Base-by-base conservation (phyloP, 1,140 invertebrate species). In the Dendrolimus kikuchii region DNA sequence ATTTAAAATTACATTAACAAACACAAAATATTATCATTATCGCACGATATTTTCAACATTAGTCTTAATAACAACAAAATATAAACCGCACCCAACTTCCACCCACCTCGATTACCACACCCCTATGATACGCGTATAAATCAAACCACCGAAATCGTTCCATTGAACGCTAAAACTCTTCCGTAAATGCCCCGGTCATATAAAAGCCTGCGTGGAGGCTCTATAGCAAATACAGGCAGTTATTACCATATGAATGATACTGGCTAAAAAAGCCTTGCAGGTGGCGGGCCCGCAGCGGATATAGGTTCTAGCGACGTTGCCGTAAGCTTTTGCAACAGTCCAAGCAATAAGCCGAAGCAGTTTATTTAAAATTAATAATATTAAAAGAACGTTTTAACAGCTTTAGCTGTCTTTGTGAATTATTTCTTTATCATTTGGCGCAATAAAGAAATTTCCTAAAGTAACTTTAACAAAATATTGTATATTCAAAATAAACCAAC, bases 191-290 rank as follows among this genome's bases (percentile, higher is more conserved):
- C 67, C 70, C 64, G 62, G 53, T 52, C 51, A 55, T 53, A 64
- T 68, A 59, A 65, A 51, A 49, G 49, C 58, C 52, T 60, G 60
- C 68, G 61, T 68, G 64, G 48, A 59, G 55, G 46, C 64, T 63
- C 71, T 62, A 68, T 64, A 66, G 74, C 59, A 72, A 79, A 75
- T 75, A 67, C 72, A 74, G 65, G 57, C 49, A 49, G 9, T 64
- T 64, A 81, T 81, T 81, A 78, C 60, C 78, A 81, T 81, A 77
- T 81, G 78, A 81, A 81, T 80, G 78, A 73, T 70, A 62, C 59
- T 54, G 54, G 42, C 58, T 74, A 71, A 77, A 77, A 76, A 77
- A 70, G 55, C 64, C 51, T 69, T 68, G 62, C 73, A 79, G 73
- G 74, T 78, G 68, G 71, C 64, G 57, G 52, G 60, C 62, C 62